Conservation (phyloP, 2,797 vertebrate genomes). For the Hafferia zeledoni region DNA sequence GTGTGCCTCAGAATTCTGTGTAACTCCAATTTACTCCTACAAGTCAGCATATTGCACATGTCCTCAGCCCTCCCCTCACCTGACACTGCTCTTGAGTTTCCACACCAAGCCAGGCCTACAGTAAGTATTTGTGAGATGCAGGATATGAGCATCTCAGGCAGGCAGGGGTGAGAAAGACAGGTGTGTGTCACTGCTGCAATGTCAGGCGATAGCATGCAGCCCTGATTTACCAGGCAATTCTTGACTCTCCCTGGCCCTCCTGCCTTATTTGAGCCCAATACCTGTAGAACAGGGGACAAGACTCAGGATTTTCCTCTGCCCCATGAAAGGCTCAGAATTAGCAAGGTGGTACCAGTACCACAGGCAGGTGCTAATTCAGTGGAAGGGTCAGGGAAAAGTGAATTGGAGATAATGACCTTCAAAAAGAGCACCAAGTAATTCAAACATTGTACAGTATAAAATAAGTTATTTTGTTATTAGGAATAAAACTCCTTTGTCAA, state of each 20-base stretch:
- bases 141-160: not conserved
- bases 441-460: not conserved
- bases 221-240: not conserved
- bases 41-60: accelerated
- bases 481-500: not conserved
- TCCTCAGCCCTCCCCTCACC: not conserved
- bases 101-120: not conserved
- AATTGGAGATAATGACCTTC: not conserved
- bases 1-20: not conserved
- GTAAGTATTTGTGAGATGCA: not conserved
- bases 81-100: not conserved
- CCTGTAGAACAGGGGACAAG: not conserved
- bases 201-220: not conserved
- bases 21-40: not conserved
- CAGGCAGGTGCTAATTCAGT: not conserved
- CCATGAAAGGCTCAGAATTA: not conserved
- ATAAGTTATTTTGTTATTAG: not conserved
- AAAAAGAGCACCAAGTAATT: not conserved
- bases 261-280: not conserved
- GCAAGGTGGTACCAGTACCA: not conserved
- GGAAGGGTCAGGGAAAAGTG: not conserved
- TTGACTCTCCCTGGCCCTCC: not conserved
- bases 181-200: not conserved
- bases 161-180: not conserved
- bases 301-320: not conserved